A percentile compares a stretch with the other conserved stretches of the same genome.
Conservation (phyloP, 2,888 invertebrate genomes). For the Lasioglossum villosulum region DNA sequence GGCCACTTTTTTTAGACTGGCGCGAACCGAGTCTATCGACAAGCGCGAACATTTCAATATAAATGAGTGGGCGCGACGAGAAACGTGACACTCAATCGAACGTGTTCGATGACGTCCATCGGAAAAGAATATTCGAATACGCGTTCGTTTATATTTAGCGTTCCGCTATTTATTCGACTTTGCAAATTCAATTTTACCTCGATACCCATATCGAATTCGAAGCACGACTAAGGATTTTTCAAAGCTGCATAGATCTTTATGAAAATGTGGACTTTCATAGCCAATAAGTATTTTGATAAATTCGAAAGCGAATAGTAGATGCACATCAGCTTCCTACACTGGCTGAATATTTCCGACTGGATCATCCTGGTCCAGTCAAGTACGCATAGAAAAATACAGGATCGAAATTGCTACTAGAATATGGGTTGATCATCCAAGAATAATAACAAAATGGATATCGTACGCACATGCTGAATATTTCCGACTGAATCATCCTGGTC, state of each 20-base stretch:
- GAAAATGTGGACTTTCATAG: neutral
- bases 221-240: neutral
- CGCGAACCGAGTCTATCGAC: neutral
- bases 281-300: neutral
- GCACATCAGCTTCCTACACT: neutral
- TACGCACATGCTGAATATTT: too few species aligned
- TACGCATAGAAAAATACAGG: too few species aligned
- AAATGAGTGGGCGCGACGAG: neutral
- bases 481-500: too few species aligned
- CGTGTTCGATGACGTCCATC: neutral
- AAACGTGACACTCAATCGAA: neutral
- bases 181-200: neutral
- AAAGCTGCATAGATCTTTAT: neutral
- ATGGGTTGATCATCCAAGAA: too few species aligned
- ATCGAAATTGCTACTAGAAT: too few species aligned
- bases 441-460: too few species aligned
- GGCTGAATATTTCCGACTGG: neutral
- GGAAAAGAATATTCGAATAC: neutral
- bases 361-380: too few species aligned
- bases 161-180: neutral
- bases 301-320: neutral
- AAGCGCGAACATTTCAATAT: neutral
- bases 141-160: neutral
- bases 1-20: neutral
- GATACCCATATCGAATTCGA: neutral